Conservation (phyloP, 37 sponge, comb jelly and placozoan genomes). For the Hexactinellida sp. region DNA sequence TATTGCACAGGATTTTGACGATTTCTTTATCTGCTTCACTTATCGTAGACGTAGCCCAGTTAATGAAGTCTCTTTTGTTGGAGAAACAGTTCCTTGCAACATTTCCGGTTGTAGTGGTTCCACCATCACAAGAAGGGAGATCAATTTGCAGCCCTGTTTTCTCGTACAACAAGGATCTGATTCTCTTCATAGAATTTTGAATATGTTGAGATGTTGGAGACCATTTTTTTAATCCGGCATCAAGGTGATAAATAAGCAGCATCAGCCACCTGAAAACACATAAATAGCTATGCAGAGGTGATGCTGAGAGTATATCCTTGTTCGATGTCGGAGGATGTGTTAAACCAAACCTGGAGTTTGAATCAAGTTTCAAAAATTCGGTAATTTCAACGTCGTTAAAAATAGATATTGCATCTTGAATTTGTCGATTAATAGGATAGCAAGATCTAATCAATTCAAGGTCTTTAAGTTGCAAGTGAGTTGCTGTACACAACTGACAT, state of each 20-base stretch:
- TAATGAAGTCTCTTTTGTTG: neutral
- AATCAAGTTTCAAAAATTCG: neutral
- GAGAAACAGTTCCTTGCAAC: neutral
- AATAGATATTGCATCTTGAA: neutral
- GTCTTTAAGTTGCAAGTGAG: neutral
- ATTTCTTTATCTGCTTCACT: neutral
- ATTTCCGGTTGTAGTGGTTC: conserved; percentile 4
- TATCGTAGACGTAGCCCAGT: neutral
- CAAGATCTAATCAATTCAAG: neutral
- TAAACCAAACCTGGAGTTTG: neutral
- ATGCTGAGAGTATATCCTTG: conserved; percentile 2
- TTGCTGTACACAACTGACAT: neutral
- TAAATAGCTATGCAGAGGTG: neutral
- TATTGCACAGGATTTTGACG: neutral
- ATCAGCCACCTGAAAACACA: neutral
- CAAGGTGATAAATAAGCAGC: neutral
- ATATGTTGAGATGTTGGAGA: neutral
- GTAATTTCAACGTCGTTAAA: neutral
- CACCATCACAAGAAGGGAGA: conserved; percentile 1
- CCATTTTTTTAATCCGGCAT: neutral
- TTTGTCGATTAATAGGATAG: neutral
- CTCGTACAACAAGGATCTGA: neutral
- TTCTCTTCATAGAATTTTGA: neutral
- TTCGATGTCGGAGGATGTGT: neutral
- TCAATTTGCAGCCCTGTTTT: neutral